These are phyloP conservation scores for Syrista parreyssii DNA, from an alignment of 2,888 invertebrate genomes.

Conservation along the genomic window DNA sequence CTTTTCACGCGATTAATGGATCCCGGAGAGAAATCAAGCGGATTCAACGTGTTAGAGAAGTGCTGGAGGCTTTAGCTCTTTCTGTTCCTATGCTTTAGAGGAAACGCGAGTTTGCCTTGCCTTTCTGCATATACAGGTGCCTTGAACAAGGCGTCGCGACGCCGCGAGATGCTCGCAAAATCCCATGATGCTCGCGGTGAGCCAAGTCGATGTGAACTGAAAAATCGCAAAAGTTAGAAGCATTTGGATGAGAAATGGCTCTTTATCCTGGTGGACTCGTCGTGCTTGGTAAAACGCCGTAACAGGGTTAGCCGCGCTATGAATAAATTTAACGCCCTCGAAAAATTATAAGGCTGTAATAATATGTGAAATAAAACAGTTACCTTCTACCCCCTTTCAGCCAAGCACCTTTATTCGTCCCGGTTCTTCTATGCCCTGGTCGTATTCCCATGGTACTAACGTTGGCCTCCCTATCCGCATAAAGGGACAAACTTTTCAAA, in stretches of 20 bases:
- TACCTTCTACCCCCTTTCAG: slow-evolving; percentile 22
- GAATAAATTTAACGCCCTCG: slow-evolving; percentile 61
- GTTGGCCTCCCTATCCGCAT: background rate
- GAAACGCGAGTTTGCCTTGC: background rate
- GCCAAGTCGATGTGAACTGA: background rate
- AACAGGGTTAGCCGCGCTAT: slow-evolving; percentile 61
- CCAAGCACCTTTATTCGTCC: background rate
- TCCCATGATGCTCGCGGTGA: background rate
- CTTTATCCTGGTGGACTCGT: background rate
- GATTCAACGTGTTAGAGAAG: background rate
- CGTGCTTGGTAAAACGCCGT: slow-evolving; percentile 53
- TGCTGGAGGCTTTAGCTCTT: background rate
- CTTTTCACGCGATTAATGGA: background rate
- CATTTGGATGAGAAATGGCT: slow-evolving; percentile 43
- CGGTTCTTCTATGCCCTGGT: background rate
- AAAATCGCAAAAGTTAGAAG: slow-evolving; percentile 45
- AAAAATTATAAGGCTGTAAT: slow-evolving; percentile 54
- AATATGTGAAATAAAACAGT: slow-evolving; percentile 37
- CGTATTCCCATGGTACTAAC: background rate
- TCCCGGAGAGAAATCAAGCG: background rate
- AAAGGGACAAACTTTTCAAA: slow-evolving; percentile 25
- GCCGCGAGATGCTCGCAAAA: background rate
- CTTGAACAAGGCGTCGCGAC: background rate
- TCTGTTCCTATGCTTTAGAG: background rate
- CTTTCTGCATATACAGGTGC: background rate